Evolutionary conservation across 2,113 vertebrate species (phyloP), one percentile per base, ranked within the genome.

Genomic region (Aphyosemion australe): DNA sequence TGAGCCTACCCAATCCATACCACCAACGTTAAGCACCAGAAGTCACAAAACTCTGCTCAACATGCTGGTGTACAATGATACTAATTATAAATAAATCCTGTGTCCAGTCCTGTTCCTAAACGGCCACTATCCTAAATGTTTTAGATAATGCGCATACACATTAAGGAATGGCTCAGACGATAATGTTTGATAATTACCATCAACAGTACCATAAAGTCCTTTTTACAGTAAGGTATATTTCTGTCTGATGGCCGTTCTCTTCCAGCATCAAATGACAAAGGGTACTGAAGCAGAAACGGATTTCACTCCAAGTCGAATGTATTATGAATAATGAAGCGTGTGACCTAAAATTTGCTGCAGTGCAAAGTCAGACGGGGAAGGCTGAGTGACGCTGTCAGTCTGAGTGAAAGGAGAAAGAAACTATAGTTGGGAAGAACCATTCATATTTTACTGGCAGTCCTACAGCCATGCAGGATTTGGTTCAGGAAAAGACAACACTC

Each of bases 261-360:
- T 52, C 56, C 61, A 53, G 49, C 37, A 16, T 74, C 52, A 70
- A 54, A 73, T 52, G 65, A 69, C 73, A 65, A 71, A 67, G 68
- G 12, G 69, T 31, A 78, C 1, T 46, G 65, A 83, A 54, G 77
- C 79, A 78, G 66, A 67, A 77, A 76, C 18, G 62, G 53, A 85
- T 80, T 84, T 80, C 50, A 74, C 76, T 86, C 64, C 45, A 32
- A 73, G 78, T 71, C 13, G 47, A 76, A 84, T 48, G 66, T 48
- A 57, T 50, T 49, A 82, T 88, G 75, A 89, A 88, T 80, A 81
- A 85, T 78, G 61, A 82, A 89, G 74, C 42, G 45, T 61, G 69
- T 78, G 85, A 90, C 88, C 84, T 85, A 77, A 84, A 84, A 90
- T 72, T 43, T 8, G 7, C 50, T 51, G 79, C 67, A 45, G 68